phyloP scores from a whole-genome alignment of 2,797 vertebrate species.

The Clarias pachynema region DNA sequence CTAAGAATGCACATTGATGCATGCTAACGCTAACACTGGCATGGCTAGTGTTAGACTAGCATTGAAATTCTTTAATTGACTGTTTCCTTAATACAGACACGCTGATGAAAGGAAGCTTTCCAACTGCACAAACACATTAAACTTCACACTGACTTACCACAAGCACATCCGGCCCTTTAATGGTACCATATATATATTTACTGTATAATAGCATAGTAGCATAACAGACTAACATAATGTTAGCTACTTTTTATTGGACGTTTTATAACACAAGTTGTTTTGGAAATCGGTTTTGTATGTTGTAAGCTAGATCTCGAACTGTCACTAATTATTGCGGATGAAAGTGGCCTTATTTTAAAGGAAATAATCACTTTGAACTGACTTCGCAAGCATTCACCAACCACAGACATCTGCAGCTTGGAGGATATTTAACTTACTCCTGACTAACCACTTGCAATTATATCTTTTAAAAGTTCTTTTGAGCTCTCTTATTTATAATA shows the following conservation, averaged over 20 bases:
- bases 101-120: background rate
- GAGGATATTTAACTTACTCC: background rate
- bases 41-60: too few relatives aligned
- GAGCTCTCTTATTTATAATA: background rate
- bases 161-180: background rate
- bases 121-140: background rate
- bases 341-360: background rate
- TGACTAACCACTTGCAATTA: background rate
- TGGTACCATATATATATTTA: too few relatives aligned
- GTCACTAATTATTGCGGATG: background rate
- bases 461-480: background rate
- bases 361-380: background rate
- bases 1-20: background rate
- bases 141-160: background rate
- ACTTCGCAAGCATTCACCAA: background rate
- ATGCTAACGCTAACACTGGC: background rate
- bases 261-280: background rate
- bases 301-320: background rate
- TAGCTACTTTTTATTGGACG: background rate
- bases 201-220: background rate
- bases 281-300: background rate
- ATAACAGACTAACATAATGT: background rate
- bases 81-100: background rate
- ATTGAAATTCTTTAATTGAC: background rate
- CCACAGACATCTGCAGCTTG: background rate